These are phyloP conservation scores for Chaetura pelagica DNA, from an alignment of 2,113 vertebrate genomes.

Conservation along the genomic window DNA sequence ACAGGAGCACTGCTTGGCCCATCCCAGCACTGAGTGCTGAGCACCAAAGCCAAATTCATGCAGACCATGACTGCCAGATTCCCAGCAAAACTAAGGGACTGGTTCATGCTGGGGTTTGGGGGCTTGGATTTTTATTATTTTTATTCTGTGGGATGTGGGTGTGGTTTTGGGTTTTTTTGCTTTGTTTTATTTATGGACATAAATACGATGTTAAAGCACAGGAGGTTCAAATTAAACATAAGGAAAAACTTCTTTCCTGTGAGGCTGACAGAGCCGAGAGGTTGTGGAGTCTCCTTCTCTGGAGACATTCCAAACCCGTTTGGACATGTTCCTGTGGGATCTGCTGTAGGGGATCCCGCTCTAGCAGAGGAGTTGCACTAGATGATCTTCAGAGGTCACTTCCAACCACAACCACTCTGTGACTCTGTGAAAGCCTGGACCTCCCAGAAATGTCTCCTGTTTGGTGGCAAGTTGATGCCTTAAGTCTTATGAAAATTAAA, in stretches of 20 bases:
- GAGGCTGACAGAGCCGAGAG: too few species aligned
- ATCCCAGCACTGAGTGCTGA: not conserved
- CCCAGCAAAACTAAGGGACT: not conserved
- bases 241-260: too few species aligned
- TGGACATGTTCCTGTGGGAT: too few species aligned
- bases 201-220: not conserved
- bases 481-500: not conserved
- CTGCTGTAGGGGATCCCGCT: too few species aligned
- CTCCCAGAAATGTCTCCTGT: not conserved
- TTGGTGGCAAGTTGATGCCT: not conserved
- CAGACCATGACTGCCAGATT: not conserved
- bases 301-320: too few species aligned
- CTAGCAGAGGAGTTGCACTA: too few species aligned
- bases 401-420: too few species aligned
- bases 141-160: not conserved
- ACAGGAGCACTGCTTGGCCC: conserved; percentile 24
- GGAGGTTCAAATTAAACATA: too few species aligned
- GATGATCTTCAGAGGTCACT: too few species aligned
- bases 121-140: not conserved
- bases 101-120: not conserved
- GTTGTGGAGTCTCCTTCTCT: too few species aligned
- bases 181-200: not conserved
- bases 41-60: not conserved
- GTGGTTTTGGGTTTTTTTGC: not conserved
- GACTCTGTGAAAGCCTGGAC: not conserved